Evolutionary conservation across 2,888 invertebrate species (phyloP).

Genomic region (Lucinisca nassula): DNA sequence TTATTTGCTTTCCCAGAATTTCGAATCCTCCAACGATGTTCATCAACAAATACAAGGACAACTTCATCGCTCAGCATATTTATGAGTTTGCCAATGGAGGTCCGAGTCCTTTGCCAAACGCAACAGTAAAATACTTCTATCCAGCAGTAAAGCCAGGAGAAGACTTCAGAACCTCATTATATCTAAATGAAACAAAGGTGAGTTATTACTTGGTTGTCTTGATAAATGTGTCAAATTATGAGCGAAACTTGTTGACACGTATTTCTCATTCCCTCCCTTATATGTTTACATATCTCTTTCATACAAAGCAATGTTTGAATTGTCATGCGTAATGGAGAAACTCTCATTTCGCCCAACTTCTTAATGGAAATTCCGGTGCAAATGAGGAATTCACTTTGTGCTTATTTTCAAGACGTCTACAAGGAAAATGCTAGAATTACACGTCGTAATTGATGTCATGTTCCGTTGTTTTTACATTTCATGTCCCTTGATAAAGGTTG

Average conservation of each 20-base stretch:
- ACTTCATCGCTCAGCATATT: conserved; percentile 63
- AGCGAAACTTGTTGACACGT: background rate
- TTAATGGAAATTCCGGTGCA: background rate
- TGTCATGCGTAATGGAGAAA: too few relatives aligned
- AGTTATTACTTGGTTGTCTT: too few relatives aligned
- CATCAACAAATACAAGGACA: conserved; percentile 28
- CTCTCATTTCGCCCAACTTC: background rate
- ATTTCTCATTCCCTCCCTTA: background rate
- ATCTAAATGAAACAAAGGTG: conserved; percentile 39
- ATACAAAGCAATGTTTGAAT: too few relatives aligned
- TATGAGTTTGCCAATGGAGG: conserved; percentile 74
- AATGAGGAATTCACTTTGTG: background rate
- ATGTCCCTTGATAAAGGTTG: too few relatives aligned
- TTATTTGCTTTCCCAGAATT: conserved; percentile 47
- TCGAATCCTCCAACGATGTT: conserved; percentile 69
- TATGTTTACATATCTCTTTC: background rate
- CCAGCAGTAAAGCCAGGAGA: conserved; percentile 18
- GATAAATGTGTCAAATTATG: background rate
- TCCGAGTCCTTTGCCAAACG: conserved; percentile 74
- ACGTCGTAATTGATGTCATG: too few relatives aligned
- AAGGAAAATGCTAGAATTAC: too few relatives aligned
- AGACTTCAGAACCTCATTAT: conserved; percentile 11
- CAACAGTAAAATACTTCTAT: conserved; percentile 42
- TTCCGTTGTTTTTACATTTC: too few relatives aligned
- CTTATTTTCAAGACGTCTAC: too few relatives aligned